These are phyloP conservation scores for Platycercus adscitus DNA, from an alignment of 2,113 vertebrate species.

Conservation along the genomic window DNA sequence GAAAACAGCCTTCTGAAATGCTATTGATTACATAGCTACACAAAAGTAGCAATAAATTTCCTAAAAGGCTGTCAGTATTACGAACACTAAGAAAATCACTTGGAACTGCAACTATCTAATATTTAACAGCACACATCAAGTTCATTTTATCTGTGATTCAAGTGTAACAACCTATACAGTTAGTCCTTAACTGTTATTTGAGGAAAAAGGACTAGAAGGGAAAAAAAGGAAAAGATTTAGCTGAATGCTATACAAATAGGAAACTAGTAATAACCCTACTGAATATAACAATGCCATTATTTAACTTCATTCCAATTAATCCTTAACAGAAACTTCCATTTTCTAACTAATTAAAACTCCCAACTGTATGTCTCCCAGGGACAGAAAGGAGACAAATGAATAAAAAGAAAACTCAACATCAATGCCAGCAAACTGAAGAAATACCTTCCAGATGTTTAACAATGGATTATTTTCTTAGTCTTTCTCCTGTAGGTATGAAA, in stretches of 20 bases:
- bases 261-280: neutral
- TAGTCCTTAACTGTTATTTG: neutral
- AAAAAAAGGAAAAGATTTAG: neutral
- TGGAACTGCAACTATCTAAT: neutral
- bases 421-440: constrained; percentile 12
- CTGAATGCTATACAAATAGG: neutral
- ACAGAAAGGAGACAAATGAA: neutral
- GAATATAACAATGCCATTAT: neutral
- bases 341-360: constrained; percentile 37
- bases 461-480: neutral
- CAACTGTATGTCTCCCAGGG: neutral
- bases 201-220: neutral
- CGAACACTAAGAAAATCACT: neutral
- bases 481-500: constrained; percentile 16
- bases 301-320: constrained; percentile 4
- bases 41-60: neutral
- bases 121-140: neutral
- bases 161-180: neutral
- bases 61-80: neutral
- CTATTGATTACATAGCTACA: neutral
- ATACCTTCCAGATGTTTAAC: constrained; percentile 38
- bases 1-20: neutral
- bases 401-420: neutral
- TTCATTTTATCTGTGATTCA: neutral
- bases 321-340: neutral